Evolutionary conservation across 1,140 invertebrate genomes (phyloP).

Genomic region (Camponotus pennsylvanicus): DNA sequence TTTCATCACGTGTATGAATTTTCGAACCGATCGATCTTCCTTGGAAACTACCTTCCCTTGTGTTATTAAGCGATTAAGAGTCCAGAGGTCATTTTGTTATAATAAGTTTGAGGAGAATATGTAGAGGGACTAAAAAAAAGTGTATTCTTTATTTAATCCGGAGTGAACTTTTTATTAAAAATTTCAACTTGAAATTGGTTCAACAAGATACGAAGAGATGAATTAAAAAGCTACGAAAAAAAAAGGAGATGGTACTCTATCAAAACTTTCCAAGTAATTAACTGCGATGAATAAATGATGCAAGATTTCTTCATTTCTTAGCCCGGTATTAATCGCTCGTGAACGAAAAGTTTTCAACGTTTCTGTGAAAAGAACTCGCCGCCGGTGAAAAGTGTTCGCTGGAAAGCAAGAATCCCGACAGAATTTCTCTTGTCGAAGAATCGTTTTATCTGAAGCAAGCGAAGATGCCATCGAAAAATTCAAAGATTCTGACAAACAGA

Average conservation of each 20-base stretch:
- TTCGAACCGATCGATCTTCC: neutral
- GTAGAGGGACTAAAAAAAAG: neutral
- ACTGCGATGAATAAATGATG: neutral
- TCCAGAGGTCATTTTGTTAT: too few relatives aligned
- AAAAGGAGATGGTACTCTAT: too few relatives aligned
- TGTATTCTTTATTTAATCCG: neutral
- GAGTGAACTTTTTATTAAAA: slow-evolving; percentile 12
- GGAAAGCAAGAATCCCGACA: slow-evolving; percentile 17
- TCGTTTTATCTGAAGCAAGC: slow-evolving; percentile 11
- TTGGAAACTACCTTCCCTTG: neutral
- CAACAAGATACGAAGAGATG: neutral
- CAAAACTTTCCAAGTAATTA: neutral
- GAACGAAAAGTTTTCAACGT: neutral
- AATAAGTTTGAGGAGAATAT: neutral
- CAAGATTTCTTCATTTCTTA: neutral
- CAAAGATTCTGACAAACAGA: neutral
- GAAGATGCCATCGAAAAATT: slow-evolving; percentile 5
- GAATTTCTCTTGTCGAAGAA: slow-evolving; percentile 18
- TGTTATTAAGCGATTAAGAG: neutral
- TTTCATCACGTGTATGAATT: neutral
- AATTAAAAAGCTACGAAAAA: neutral
- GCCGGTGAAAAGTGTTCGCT: neutral
- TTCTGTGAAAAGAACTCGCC: neutral
- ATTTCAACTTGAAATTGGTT: slow-evolving; percentile 2
- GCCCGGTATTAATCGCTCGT: neutral